These are phyloP conservation scores for Nomada fabriciana DNA, from an alignment of 2,888 invertebrate genomes.

Conservation along the genomic window DNA sequence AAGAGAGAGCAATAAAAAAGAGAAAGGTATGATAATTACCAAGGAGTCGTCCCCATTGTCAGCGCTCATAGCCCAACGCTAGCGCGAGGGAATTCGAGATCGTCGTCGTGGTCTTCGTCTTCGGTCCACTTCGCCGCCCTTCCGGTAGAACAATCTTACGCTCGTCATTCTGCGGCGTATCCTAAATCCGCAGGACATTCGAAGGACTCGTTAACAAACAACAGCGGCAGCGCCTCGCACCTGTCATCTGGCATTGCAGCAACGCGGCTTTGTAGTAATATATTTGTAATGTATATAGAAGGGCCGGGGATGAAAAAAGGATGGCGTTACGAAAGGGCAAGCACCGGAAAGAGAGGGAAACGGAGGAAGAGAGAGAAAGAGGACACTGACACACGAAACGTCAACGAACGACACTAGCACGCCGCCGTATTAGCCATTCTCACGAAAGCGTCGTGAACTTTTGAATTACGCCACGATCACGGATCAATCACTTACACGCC, in stretches of 20 bases:
- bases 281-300: constrained; percentile 20
- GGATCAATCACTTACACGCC: constrained; percentile 23
- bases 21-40: constrained; percentile 80
- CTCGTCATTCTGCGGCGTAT: constrained; percentile 72
- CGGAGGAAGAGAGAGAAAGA: constrained; percentile 46
- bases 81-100: constrained; percentile 75
- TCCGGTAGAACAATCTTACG: constrained; percentile 64
- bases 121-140: constrained; percentile 70
- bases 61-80: constrained; percentile 83
- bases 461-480: constrained; percentile 17
- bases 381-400: constrained; percentile 77
- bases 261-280: constrained; percentile 27
- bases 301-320: constrained; percentile 16
- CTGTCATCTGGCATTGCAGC: constrained; percentile 74
- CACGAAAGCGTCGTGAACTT: constrained; percentile 21
- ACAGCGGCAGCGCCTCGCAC: constrained; percentile 57
- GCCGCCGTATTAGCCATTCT: constrained; percentile 44
- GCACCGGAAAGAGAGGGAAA: constrained; percentile 29
- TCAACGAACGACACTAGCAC: constrained; percentile 76
- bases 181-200: constrained; percentile 59
- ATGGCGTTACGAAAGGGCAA: constrained; percentile 37
- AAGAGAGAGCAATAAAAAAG: constrained; percentile 54
- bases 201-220: constrained; percentile 43
- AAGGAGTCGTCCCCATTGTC: constrained; percentile 84
- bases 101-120: constrained; percentile 70